Conservation (phyloP, 2,113 vertebrate genomes). For the Megalops atlanticus region DNA sequence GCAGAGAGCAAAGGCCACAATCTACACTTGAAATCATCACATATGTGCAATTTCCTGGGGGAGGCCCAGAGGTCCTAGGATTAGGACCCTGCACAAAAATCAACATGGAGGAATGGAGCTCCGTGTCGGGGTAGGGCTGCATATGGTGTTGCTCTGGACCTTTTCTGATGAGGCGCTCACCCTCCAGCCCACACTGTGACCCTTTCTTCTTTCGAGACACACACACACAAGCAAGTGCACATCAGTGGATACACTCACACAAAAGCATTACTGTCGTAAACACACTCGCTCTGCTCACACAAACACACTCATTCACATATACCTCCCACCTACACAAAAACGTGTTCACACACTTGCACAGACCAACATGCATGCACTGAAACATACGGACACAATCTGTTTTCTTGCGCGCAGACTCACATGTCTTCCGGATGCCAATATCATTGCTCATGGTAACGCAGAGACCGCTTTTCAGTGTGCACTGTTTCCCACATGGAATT, state of each 20-base stretch:
- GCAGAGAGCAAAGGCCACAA: background rate
- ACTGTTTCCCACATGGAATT: background rate
- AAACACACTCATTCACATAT: too few species aligned
- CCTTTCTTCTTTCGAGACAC: background rate
- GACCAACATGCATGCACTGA: background rate
- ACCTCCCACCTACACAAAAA: too few species aligned
- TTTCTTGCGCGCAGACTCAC: background rate
- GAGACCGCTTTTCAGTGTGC: background rate
- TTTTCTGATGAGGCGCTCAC: background rate
- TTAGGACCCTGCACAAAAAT: background rate
- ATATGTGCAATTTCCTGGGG: background rate
- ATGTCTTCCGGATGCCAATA: background rate
- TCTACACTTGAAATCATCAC: background rate
- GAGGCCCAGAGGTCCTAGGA: background rate
- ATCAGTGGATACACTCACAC: background rate
- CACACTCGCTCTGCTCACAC: too few species aligned
- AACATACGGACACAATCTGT: background rate
- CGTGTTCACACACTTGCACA: too few species aligned
- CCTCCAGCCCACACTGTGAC: background rate
- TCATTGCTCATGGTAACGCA: background rate
- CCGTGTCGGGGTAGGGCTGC: background rate
- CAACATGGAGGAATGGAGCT: background rate
- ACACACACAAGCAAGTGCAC: background rate
- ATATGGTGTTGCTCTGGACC: background rate
- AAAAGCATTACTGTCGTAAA: background rate